A percentile compares a stretch with the other conserved stretches of the same genome.
These are phyloP conservation scores for Saccostrea echinata DNA, from an alignment of 1,140 invertebrate genomes.

Conservation along the genomic window DNA sequence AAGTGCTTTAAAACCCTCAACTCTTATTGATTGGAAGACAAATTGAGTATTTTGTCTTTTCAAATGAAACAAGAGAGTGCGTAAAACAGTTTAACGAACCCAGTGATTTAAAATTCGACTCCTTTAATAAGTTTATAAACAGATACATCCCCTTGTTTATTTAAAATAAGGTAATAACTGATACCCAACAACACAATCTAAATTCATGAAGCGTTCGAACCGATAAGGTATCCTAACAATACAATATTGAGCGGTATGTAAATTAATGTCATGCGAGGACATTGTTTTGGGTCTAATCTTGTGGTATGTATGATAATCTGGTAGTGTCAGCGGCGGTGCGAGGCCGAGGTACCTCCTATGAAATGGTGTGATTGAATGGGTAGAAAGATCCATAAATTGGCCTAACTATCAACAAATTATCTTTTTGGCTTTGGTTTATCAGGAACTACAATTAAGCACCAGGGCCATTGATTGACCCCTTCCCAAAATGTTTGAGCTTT, in stretches of 20 bases:
- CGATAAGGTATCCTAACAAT: conserved; percentile 20
- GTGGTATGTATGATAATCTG: background rate
- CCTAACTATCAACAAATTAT: conserved; percentile 21
- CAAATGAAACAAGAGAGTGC: background rate
- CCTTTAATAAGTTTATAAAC: conserved; percentile 22
- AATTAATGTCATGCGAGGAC: conserved; percentile 29
- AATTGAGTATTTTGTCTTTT: background rate
- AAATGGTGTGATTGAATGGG: conserved; percentile 16
- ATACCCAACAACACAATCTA: conserved; percentile 27
- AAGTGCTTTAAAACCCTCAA: background rate
- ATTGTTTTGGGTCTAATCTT: conserved; percentile 21
- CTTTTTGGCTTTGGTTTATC: conserved; percentile 24
- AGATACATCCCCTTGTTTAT: conserved; percentile 33
- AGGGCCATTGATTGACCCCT: background rate
- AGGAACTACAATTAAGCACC: background rate
- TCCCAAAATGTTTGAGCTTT: background rate
- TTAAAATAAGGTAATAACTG: conserved; percentile 17
- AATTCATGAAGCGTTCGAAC: conserved; percentile 23
- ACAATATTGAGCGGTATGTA: background rate
- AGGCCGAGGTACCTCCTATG: background rate
- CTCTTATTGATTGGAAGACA: background rate
- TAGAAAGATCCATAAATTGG: conserved; percentile 32
- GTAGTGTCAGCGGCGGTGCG: background rate
- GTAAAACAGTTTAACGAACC: conserved; percentile 22
- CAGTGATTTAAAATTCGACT: background rate